Evolutionary conservation across 2,888 invertebrate species (phyloP), one percentile per base, ranked within the genome.

Genomic region (Nomada lathburiana): DNA sequence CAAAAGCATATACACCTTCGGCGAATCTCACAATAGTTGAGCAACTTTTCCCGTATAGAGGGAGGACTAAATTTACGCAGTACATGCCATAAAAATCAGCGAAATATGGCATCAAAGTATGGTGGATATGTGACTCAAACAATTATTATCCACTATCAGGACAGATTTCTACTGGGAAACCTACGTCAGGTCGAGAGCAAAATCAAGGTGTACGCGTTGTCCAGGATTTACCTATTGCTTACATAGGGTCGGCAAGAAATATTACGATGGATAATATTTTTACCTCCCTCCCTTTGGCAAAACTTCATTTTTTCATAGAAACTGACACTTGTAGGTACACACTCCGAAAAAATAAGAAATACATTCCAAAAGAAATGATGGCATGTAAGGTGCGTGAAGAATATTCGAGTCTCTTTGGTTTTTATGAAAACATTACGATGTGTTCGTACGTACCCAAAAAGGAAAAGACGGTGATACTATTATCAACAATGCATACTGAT

Each of bases 221-320:
- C 29, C 29, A 29, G 29, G 86, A 89, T 53, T 79, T 90, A 29
- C 83, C 76, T 63, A 81, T 72, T 76, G 77, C 87, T 76, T 62
- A 23, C 20, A 62, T 83, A 88, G 88, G 88, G 72, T 85, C 79
- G 76, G 84, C 86, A n/a, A 71, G 90, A 89, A 90, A 89, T 67
- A 80, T 89, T 62, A 77, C 77, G 0, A 87, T 84, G 85, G 88
- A 90, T 62, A 90, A 90, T 73, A 90, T 79, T 77, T 90, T 89
- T 75, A 87, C 89, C 26, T 71, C 87, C 79, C 4, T 29, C 29
- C 29, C 29, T 29, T 65, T 90, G 44, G 88, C 86, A 5, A 85
- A 86, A 67, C 64, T 77, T 65, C 59, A n/a, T 86, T 13, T 50
- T 87, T 47, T 84, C 83, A 1, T 86, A 85, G 85, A 86, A 89